phyloP scores from a whole-genome alignment of 2,797 vertebrate species.

The Eulemur mongoz region DNA sequence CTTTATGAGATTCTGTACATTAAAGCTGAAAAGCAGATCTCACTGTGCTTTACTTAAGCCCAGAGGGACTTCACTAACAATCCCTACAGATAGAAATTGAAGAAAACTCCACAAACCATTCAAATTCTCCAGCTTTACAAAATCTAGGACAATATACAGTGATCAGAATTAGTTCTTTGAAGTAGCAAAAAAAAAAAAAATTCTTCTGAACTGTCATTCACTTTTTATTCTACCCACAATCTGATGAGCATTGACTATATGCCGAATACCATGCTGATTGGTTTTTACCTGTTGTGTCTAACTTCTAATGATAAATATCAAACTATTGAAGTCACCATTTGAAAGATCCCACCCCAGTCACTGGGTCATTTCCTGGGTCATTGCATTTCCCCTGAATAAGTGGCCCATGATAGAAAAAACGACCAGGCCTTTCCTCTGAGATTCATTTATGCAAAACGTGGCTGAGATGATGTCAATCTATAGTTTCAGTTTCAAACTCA shows the following conservation, averaged over 20 bases:
- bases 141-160: background rate
- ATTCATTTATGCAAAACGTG: background rate
- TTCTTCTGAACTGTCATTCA: background rate
- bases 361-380: background rate
- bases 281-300: background rate
- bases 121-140: background rate
- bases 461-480: background rate
- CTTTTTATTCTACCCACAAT: background rate
- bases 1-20: conserved; percentile 43
- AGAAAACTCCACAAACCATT: background rate
- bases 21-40: background rate
- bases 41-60: background rate
- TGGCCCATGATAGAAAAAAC: fast-evolving
- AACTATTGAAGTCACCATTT: background rate
- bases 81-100: background rate
- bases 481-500: background rate
- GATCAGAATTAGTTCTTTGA: background rate
- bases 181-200: background rate
- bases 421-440: background rate
- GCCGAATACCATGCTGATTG: background rate
- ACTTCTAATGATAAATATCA: background rate
- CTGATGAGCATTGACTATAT: background rate
- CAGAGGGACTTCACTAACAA: background rate
- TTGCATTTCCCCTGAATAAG: background rate
- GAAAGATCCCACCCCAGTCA: background rate